A percentile compares a stretch with the other conserved stretches of the same genome.
These are phyloP conservation scores for Dichetophora obliterata DNA, from an alignment of 2,888 invertebrate genomes.

Conservation along the genomic window DNA sequence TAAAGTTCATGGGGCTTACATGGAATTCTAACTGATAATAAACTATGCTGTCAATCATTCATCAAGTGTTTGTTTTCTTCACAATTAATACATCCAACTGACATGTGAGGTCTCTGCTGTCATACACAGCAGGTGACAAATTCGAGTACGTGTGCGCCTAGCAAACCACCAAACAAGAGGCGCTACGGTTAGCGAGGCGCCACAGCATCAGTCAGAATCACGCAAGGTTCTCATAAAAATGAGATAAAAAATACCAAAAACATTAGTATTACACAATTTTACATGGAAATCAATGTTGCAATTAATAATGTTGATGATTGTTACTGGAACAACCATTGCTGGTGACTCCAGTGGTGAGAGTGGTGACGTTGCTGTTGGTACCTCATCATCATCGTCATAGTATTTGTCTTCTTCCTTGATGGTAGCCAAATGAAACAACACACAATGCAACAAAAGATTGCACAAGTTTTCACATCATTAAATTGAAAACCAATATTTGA, in stretches of 20 bases:
- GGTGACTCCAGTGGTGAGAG: neutral
- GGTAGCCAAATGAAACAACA: neutral
- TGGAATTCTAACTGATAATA: constrained; percentile 26
- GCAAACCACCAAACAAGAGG: neutral
- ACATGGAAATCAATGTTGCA: constrained; percentile 35
- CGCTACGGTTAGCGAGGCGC: constrained; percentile 16
- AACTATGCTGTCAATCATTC: constrained; percentile 34
- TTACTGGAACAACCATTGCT: neutral
- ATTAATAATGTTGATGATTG: constrained; percentile 27
- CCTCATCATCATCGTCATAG: neutral
- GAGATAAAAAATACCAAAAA: neutral
- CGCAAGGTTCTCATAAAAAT: constrained; percentile 2
- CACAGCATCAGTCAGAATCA: constrained; percentile 3
- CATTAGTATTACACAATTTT: neutral
- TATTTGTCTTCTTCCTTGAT: neutral
- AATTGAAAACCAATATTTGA: neutral
- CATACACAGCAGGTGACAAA: constrained; percentile 31
- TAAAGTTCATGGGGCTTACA: neutral
- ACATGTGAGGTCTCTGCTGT: constrained; percentile 8
- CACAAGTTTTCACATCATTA: constrained; percentile 13
- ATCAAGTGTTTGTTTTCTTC: constrained; percentile 16
- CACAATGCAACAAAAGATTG: neutral
- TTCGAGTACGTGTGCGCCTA: neutral
- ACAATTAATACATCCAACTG: constrained; percentile 22
- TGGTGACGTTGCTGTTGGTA: constrained; percentile 8